These are phyloP conservation scores for Acridotheres tristis DNA, from an alignment of 2,797 vertebrate genomes.

Conservation along the genomic window DNA sequence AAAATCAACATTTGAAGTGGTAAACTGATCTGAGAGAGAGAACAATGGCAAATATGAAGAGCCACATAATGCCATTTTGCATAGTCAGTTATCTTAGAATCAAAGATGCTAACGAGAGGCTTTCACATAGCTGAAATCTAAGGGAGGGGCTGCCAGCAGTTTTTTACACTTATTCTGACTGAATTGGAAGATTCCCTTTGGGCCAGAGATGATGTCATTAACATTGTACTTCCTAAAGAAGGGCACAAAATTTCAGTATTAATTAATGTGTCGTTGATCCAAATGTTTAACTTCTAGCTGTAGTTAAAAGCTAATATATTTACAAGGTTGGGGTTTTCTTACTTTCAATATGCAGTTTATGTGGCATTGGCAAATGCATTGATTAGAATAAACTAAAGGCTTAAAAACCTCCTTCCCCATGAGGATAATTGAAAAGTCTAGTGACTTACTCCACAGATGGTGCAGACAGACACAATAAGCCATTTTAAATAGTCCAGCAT, in stretches of 20 bases:
- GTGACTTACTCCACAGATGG: slow-evolving; percentile 21
- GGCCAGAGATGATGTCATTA: background rate
- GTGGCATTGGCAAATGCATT: background rate
- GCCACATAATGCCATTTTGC: background rate
- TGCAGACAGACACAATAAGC: slow-evolving; percentile 27
- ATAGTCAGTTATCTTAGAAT: background rate
- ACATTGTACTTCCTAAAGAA: background rate
- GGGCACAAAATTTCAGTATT: background rate
- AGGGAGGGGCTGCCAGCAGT: background rate
- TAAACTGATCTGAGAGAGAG: background rate
- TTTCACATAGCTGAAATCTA: background rate
- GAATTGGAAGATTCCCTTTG: background rate
- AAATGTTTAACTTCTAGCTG: background rate
- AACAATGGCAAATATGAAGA: background rate
- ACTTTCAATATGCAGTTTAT: background rate
- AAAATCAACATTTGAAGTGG: background rate
- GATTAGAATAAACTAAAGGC: background rate
- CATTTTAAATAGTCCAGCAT: slow-evolving; percentile 2
- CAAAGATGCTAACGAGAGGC: background rate
- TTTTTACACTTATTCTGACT: background rate
- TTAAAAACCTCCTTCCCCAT: background rate
- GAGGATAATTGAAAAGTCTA: background rate
- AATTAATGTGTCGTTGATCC: background rate
- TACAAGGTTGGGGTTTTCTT: accelerated
- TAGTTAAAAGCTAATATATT: background rate